Base-by-base conservation (phyloP, 2,113 vertebrate species). In the Myrmecobius fasciatus region DNA sequence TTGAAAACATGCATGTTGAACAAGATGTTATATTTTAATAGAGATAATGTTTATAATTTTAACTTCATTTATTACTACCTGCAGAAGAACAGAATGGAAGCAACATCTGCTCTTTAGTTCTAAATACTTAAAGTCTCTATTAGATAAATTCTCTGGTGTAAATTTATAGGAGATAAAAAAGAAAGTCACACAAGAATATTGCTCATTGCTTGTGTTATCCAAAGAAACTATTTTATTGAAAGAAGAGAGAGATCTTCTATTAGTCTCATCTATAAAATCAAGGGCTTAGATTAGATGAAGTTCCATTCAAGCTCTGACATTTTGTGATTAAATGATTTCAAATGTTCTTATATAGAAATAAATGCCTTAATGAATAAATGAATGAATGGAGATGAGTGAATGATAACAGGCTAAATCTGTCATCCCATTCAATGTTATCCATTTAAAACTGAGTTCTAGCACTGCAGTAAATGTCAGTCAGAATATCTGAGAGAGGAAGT, bases 301-400 rank as follows among this genome's bases (percentile, higher is more conserved):
- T 28, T 26, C 54, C 26, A 10, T 10, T 60, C 31, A 10, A 53
- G 11, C 14, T 75, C 60, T 75, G 14, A 83, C 7, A 83, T 43
- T 83, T 20, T 53, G 26, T 52, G 51, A 91, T n/a, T 6, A 25
- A 20, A 36, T 56, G 17, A 93, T 91, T 52, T 20, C 36, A 75
- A 53, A 94, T 94, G 89, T 52, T 88, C 2, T 92, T 89, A 91
- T 83, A 83, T 83, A n/a, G n/a, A 83, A 83, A 83, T 83, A 83
- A 83, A 83, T 43, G 7, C 3, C 43, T 24, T 1, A 43, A 83
- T 83, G 36, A 43, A 43, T 43, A 83, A 83, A 83, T 83, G 67
- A 83, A 83, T 83, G 67, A 43, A 43, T 43, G 20, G n/a, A 83
- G 17, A 43, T 43, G 7, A 83, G 60, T 36, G 26, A 52, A 94